Percentiles rank a stretch among this genome's conserved stretches.
Evolutionary conservation across 2,797 vertebrate species (phyloP).

Genomic region (Propithecus perrieri): DNA sequence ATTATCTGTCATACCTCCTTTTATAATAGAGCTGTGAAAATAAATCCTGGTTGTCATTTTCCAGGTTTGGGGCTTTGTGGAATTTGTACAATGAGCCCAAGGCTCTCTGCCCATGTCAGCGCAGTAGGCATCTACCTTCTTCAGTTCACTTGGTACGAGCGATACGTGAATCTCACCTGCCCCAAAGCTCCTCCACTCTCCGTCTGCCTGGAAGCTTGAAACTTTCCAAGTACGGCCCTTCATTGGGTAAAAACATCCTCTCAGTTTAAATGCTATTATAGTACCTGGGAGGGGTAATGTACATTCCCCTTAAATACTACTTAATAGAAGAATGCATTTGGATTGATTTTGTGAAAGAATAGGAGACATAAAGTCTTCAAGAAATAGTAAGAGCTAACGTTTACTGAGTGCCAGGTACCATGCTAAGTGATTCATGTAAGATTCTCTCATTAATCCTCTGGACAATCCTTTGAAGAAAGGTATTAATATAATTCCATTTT

Average conservation of each 20-base stretch:
- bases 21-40: constrained; percentile 9
- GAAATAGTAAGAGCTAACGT: constrained; percentile 45
- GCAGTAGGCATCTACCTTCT: not conserved
- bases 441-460: constrained; percentile 23
- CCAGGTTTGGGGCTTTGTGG: not conserved
- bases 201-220: not conserved
- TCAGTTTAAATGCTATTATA: not conserved
- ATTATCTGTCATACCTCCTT: not conserved
- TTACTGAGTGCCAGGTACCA: not conserved
- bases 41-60: not conserved
- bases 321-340: constrained; percentile 49
- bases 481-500: constrained; percentile 8
- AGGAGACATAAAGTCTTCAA: constrained; percentile 37
- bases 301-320: not conserved
- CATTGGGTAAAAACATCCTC: not conserved
- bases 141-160: not conserved
- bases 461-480: not conserved
- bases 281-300: constrained; percentile 17
- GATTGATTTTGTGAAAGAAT: constrained; percentile 56
- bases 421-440: not conserved
- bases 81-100: not conserved
- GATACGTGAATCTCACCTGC: not conserved
- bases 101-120: not conserved
- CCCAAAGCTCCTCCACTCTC: not conserved
- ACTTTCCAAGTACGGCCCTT: not conserved